Percentiles rank a stretch among this genome's conserved stretches.
Evolutionary conservation across 2,888 invertebrate genomes (phyloP).

Genomic region (Cosmia pyralina): DNA sequence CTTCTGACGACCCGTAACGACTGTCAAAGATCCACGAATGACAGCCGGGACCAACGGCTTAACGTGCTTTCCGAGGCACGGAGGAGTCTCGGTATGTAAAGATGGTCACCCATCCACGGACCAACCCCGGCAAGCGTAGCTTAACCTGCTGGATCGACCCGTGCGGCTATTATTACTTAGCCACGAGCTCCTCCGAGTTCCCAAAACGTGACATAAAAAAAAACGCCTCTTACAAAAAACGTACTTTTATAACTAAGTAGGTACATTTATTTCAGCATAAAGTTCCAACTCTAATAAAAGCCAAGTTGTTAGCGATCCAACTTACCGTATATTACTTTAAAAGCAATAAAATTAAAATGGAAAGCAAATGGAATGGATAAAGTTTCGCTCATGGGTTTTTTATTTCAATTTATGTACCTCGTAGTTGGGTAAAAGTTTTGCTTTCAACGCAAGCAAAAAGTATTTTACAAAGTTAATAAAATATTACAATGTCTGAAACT

Average conservation of each 20-base stretch:
- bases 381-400: slow-evolving; percentile 37
- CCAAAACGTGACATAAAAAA: neutral
- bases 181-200: too few relatives aligned
- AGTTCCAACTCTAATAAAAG: neutral
- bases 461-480: slow-evolving; percentile 12
- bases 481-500: neutral
- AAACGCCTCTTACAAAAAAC: neutral
- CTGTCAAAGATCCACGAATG: too few relatives aligned
- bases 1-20: too few relatives aligned
- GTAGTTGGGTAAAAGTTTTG: slow-evolving; percentile 30
- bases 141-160: too few relatives aligned
- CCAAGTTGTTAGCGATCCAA: slow-evolving; percentile 21
- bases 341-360: slow-evolving; percentile 49
- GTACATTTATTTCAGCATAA: neutral
- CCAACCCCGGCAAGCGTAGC: too few relatives aligned
- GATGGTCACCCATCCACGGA: too few relatives aligned
- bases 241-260: neutral
- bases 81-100: too few relatives aligned
- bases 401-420: slow-evolving; percentile 27
- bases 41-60: too few relatives aligned
- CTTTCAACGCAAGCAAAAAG: slow-evolving; percentile 15
- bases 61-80: too few relatives aligned
- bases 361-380: slow-evolving; percentile 40
- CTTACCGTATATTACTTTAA: slow-evolving; percentile 37
- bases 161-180: too few relatives aligned